phyloP scores from a whole-genome alignment of 2,888 invertebrate species.

The Drosophila buzzatii region DNA sequence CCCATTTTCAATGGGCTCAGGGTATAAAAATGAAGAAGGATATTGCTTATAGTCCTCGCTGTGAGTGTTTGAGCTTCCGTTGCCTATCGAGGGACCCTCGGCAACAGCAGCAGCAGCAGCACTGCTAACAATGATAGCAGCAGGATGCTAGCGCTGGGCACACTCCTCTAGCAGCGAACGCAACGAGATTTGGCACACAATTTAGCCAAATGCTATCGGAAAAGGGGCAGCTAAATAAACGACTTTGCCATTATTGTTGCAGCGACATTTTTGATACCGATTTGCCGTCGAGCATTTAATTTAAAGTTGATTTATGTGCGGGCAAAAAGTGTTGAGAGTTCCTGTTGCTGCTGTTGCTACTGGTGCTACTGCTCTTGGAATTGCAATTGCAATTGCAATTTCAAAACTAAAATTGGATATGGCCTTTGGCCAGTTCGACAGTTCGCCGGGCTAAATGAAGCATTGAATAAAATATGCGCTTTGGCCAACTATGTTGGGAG shows the following conservation, averaged over 20 bases:
- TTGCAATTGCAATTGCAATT: constrained; percentile 73
- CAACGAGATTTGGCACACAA: constrained; percentile 64
- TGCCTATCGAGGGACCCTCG: constrained; percentile 45
- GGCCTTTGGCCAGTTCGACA: constrained; percentile 18
- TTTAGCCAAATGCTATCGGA: constrained; percentile 56
- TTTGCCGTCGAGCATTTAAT: constrained; percentile 61
- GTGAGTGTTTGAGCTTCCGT: constrained; percentile 57
- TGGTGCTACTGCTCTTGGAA: constrained; percentile 34
- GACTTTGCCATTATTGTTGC: constrained; percentile 38
- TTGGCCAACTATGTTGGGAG: constrained; percentile 31
- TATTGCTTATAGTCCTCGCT: constrained; percentile 49
- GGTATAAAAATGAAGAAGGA: constrained; percentile 44
- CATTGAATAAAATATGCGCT: constrained; percentile 39
- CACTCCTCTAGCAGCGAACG: constrained; percentile 19
- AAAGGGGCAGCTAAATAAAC: constrained; percentile 40
- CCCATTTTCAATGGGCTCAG: too few relatives aligned
- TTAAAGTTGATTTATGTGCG: constrained; percentile 75
- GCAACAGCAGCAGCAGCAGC: constrained; percentile 8
- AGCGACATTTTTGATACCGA: constrained; percentile 32
- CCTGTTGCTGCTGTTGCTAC: constrained; percentile 19
- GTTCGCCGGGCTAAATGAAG: constrained; percentile 52
- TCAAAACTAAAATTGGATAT: constrained; percentile 63
- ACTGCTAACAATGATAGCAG: constrained; percentile 11
- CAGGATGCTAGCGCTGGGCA: constrained; percentile 25
- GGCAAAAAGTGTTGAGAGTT: constrained; percentile 18